These are phyloP conservation scores for Escarpia spicata DNA, from an alignment of 2,888 invertebrate genomes.

Conservation along the genomic window DNA sequence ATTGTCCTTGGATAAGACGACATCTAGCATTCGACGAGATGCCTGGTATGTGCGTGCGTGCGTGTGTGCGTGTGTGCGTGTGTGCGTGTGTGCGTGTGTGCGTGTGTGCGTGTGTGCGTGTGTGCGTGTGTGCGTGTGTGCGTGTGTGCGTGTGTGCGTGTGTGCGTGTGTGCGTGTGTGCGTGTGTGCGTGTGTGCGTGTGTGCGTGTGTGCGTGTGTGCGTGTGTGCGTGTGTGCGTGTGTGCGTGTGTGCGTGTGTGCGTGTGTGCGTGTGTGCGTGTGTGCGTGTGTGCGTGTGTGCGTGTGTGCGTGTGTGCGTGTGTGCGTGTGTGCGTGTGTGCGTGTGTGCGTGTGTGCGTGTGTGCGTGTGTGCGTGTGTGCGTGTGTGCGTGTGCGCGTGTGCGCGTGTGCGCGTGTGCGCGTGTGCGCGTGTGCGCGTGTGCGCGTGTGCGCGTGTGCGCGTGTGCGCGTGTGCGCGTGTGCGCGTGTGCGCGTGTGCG, in stretches of 20 bases:
- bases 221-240: not conserved
- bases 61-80: constrained; percentile 19
- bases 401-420: not conserved
- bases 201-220: not conserved
- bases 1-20: no score
- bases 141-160: constrained; percentile 24
- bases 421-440: not conserved
- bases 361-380: constrained; percentile 24
- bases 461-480: not conserved
- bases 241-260: not conserved
- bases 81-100: not conserved
- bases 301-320: not conserved
- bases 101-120: not conserved
- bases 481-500: not conserved
- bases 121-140: not conserved
- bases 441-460: not conserved
- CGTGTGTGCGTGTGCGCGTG: not conserved
- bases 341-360: constrained; percentile 5
- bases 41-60: not conserved
- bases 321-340: not conserved
- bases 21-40: no score
- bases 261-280: not conserved
- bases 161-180: constrained; percentile 5
- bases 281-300: not conserved
- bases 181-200: not conserved